Conservation (phyloP, 2,113 vertebrate species). For the Brachyhypopomus occidentalis region DNA sequence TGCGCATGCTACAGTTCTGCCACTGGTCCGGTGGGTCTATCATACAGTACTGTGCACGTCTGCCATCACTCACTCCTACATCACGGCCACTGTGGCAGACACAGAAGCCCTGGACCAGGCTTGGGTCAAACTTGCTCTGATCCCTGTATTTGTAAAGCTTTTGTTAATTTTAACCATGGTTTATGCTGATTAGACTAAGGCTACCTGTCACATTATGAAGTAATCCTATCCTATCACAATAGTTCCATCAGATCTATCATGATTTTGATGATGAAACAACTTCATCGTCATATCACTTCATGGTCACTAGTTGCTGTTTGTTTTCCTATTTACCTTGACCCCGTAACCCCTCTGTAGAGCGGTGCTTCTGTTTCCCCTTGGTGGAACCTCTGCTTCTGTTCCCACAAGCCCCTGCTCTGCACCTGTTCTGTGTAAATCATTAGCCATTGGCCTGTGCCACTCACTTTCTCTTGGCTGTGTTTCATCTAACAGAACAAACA, state of each 20-base stretch:
- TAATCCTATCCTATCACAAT: no score
- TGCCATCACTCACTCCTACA: not conserved
- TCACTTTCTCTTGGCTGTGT: slow-evolving; percentile 2
- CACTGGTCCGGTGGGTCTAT: not conserved
- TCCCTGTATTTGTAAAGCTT: not conserved
- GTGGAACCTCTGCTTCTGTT: slow-evolving; percentile 9
- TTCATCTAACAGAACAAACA: slow-evolving; percentile 36
- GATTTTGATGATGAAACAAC: not conserved
- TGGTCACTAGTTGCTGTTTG: not conserved
- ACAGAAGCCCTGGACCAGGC: no score
- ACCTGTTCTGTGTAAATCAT: slow-evolving; percentile 26
- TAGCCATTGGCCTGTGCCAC: not conserved
- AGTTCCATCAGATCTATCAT: not conserved
- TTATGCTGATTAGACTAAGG: not conserved
- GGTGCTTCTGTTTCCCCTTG: not conserved
- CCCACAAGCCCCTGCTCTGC: slow-evolving; percentile 4
- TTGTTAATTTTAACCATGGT: not conserved
- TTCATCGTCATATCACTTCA: not conserved
- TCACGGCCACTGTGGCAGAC: not conserved
- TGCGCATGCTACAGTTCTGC: not conserved
- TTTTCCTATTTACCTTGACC: not conserved
- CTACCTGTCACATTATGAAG: not conserved
- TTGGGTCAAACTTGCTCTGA: not conserved
- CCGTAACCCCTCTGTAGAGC: not conserved
- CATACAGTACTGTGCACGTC: not conserved